Evolutionary conservation across 2,113 vertebrate genomes (phyloP).

Genomic region (Forbesichthys papilliferus): DNA sequence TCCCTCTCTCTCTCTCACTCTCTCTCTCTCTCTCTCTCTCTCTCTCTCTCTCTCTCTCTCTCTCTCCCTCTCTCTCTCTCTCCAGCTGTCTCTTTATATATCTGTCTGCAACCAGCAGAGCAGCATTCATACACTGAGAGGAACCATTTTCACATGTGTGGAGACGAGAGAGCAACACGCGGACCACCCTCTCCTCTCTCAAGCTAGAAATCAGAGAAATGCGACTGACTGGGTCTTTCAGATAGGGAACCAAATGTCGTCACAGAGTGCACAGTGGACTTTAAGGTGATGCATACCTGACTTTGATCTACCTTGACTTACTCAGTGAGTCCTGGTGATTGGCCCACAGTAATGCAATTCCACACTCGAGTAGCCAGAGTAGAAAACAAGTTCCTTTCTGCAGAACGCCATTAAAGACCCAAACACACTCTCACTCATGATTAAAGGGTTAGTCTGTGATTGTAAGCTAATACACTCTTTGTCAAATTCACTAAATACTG

Average conservation of each 20-base stretch:
- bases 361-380: too few relatives aligned
- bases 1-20: constrained; percentile 13
- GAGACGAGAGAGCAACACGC: constrained; percentile 20
- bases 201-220: constrained; percentile 13
- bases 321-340: too few relatives aligned
- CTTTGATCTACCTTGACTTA: neutral
- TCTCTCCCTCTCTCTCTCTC: constrained; percentile 5
- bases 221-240: neutral
- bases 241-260: neutral
- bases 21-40: constrained; percentile 14
- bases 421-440: too few relatives aligned
- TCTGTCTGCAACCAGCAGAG: constrained; percentile 39
- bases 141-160: constrained; percentile 43
- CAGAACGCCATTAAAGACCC: too few relatives aligned
- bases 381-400: too few relatives aligned
- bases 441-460: too few relatives aligned
- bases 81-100: neutral
- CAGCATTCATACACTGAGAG: constrained; percentile 49
- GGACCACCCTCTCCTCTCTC: constrained; percentile 11
- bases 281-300: neutral
- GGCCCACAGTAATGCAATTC: too few relatives aligned
- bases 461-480: too few relatives aligned
- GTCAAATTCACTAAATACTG: too few relatives aligned
- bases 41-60: constrained; percentile 10
- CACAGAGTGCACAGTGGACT: neutral